Base-by-base conservation (phyloP, 1,140 invertebrate species). In the Forficula auricularia region DNA sequence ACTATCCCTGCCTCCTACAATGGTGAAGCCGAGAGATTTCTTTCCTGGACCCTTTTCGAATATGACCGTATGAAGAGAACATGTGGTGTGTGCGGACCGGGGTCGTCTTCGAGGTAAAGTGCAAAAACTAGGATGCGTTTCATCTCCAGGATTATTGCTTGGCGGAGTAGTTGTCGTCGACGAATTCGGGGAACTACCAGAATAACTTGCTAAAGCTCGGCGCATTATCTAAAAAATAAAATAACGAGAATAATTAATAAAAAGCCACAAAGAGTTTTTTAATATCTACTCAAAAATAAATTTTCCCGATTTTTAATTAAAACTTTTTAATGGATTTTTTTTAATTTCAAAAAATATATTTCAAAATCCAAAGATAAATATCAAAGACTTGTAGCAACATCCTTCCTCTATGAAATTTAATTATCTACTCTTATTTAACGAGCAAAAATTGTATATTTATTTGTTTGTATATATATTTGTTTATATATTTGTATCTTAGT, bases 1-100 rank as follows among this genome's bases (percentile, higher is more conserved):
- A 15, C 85, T 88, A 58, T 94, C 87, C 40, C 72, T 69, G 22
- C 88, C 88, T 7, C 88, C 89, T 0, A 92, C 88, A 48, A 94
- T 88, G 37, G 82, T 89, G 55, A 92, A 92, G 6, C 88, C 85
- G 2, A 90, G 64, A 0, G 82, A 83, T 57, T 87, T 88, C 51
- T 81, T 80, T 3, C 80, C 80, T 2, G 73, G 70, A 1, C 85
- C 85, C 57, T 90, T 90, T 51, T 83, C 72, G 51, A 88, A 82
- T 0, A 79, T 73, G 1, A 86, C 76, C 0, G 76, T 81, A 50
- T 78, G 68, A 47, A 81, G 79, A 0, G 74, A 73, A 15, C 75
- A 72, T 3, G 75, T 64, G 0, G 73, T 66, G 4, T 4, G 4
- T 27, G 22, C 22, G 2, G 68, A 79, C 40, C 73, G 64, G 0